phyloP scores from a whole-genome alignment of 2,113 vertebrate genomes.

The Elephas maximus region DNA sequence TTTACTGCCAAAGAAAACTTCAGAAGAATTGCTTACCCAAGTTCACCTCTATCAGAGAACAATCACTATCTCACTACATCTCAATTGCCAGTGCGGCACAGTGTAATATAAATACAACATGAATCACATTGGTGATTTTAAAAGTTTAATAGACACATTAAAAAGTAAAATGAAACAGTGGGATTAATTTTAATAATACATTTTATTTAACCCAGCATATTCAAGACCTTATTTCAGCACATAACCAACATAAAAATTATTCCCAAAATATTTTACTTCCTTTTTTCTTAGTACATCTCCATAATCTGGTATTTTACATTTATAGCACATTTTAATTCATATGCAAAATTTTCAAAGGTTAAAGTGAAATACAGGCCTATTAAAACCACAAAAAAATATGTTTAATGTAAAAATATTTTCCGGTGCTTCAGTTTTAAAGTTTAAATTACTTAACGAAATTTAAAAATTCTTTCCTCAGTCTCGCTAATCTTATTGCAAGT shows the following conservation, averaged over 20 bases:
- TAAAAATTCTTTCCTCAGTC: no score
- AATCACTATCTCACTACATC: accelerated
- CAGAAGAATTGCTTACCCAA: neutral
- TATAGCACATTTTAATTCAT: neutral
- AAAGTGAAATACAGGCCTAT: neutral
- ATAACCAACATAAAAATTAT: neutral
- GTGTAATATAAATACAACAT: neutral
- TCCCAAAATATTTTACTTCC: neutral
- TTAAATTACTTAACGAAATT: neutral
- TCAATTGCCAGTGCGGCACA: no score
- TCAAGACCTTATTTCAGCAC: neutral
- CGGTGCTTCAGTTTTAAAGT: neutral
- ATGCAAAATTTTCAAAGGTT: neutral
- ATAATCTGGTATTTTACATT: neutral
- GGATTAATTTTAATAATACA: neutral
- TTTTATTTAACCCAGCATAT: neutral
- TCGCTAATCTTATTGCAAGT: neutral
- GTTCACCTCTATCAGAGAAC: neutral
- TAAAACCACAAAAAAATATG: neutral
- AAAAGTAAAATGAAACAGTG: neutral
- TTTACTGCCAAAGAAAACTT: neutral
- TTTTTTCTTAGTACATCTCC: neutral
- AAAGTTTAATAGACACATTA: accelerated
- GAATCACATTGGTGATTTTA: neutral
- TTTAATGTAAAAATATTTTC: neutral